Conservation (phyloP, 2,888 invertebrate genomes). For the Actias luna region DNA sequence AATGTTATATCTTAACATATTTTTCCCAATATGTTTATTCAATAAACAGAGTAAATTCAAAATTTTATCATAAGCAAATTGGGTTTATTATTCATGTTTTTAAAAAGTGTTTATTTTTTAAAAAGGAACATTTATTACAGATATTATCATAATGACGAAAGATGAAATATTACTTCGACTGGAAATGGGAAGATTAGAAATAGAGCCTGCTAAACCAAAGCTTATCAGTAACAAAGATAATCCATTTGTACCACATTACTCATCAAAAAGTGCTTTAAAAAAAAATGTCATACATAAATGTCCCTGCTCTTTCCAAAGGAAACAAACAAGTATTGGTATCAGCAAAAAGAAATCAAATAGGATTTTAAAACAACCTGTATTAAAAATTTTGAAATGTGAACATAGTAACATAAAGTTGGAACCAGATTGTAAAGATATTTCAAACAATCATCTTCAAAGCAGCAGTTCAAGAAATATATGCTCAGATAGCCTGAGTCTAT, state of each 20-base stretch:
- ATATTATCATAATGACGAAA: constrained; percentile 55
- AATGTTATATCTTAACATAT: no score
- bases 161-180: constrained; percentile 76
- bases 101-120: not conserved
- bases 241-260: constrained; percentile 42
- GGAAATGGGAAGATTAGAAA: constrained; percentile 80
- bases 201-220: constrained; percentile 66
- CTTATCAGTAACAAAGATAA: constrained; percentile 53
- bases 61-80: no score
- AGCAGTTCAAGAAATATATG: constrained; percentile 31
- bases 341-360: constrained; percentile 69
- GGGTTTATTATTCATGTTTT: not conserved
- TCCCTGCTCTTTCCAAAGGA: constrained; percentile 50
- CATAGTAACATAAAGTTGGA: constrained; percentile 32
- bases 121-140: constrained; percentile 26
- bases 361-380: constrained; percentile 80
- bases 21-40: no score
- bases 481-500: constrained; percentile 57
- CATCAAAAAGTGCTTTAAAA: constrained; percentile 26
- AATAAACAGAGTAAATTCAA: no score
- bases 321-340: constrained; percentile 46
- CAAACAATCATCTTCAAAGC: not conserved
- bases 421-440: constrained; percentile 33
- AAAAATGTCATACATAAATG: constrained; percentile 38
- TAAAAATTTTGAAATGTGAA: constrained; percentile 69